A percentile compares a stretch with the other conserved stretches of the same genome.
These are phyloP conservation scores for Luperina nickerlii DNA, from an alignment of 2,888 invertebrate species.

Conservation along the genomic window DNA sequence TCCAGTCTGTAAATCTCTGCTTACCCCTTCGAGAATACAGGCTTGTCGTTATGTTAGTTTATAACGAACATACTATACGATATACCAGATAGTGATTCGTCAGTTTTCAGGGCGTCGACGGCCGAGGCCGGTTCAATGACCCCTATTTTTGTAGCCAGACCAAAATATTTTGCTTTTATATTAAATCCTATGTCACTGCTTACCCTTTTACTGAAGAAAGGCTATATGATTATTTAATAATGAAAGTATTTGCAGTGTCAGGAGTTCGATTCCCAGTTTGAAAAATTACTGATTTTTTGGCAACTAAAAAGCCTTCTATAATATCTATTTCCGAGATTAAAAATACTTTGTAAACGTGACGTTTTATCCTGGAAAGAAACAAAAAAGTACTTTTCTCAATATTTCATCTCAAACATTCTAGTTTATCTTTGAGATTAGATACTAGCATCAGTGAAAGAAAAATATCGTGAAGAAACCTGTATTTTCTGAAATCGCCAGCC, in stretches of 20 bases:
- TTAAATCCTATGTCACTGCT: constrained; percentile 25
- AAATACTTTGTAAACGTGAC: too few relatives aligned
- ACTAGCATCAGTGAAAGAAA: neutral
- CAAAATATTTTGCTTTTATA: constrained; percentile 29
- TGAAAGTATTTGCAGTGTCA: neutral
- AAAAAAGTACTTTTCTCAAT: neutral
- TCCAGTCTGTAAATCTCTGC: neutral
- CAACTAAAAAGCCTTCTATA: neutral
- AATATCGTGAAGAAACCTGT: neutral
- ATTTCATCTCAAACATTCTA: neutral
- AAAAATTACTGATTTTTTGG: neutral
- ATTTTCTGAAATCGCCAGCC: neutral
- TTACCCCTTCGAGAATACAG: neutral
- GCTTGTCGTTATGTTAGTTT: constrained; percentile 2
- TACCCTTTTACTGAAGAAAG: neutral
- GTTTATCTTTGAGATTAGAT: neutral
- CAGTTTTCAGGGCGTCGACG: constrained; percentile 35
- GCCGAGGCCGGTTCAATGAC: constrained; percentile 31
- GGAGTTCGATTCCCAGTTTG: neutral
- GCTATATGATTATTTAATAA: neutral
- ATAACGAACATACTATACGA: neutral
- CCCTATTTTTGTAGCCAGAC: constrained; percentile 16
- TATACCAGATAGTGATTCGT: constrained; percentile 34
- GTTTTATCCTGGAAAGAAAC: neutral
- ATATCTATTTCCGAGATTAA: neutral